Evolutionary conservation across 37 sponge, comb jelly and placozoan species (phyloP).

Genomic region (Cliona cf. orientalis): DNA sequence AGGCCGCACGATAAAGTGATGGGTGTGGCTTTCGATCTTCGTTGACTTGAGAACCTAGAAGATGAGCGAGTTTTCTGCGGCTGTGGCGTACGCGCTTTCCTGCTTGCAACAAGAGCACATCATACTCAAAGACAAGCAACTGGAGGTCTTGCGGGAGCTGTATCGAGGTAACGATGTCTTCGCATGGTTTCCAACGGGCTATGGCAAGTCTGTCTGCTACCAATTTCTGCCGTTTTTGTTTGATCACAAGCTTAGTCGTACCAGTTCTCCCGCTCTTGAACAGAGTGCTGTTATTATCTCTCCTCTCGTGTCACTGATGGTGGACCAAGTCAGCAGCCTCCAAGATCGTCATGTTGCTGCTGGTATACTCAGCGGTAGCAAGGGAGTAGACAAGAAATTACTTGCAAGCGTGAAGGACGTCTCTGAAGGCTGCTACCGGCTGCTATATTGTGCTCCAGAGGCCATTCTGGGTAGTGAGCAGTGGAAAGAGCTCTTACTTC

Average conservation of each 20-base stretch:
- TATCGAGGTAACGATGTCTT: conserved; percentile 38
- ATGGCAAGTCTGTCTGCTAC: conserved; percentile 40
- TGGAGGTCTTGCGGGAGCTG: background rate
- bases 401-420: too few relatives aligned
- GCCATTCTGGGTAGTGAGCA: conserved; percentile 37
- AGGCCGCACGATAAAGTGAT: too few relatives aligned
- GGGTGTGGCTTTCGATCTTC: too few relatives aligned
- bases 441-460: conserved; percentile 45
- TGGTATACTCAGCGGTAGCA: background rate
- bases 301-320: too few relatives aligned
- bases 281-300: too few relatives aligned
- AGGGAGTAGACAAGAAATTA: background rate
- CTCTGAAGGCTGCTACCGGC: too few relatives aligned
- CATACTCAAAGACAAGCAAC: conserved; percentile 25
- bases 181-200: conserved; percentile 44
- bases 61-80: background rate
- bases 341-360: background rate
- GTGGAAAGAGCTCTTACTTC: conserved; percentile 10
- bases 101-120: background rate
- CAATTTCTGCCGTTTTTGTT: conserved; percentile 28
- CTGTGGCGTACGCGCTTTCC: background rate
- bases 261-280: too few relatives aligned
- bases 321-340: conserved; percentile 35
- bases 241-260: conserved; percentile 12
- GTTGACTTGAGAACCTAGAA: too few relatives aligned